These are phyloP conservation scores for Aldabrachelys gigantea DNA, from an alignment of 2,113 vertebrate genomes.

Conservation along the genomic window DNA sequence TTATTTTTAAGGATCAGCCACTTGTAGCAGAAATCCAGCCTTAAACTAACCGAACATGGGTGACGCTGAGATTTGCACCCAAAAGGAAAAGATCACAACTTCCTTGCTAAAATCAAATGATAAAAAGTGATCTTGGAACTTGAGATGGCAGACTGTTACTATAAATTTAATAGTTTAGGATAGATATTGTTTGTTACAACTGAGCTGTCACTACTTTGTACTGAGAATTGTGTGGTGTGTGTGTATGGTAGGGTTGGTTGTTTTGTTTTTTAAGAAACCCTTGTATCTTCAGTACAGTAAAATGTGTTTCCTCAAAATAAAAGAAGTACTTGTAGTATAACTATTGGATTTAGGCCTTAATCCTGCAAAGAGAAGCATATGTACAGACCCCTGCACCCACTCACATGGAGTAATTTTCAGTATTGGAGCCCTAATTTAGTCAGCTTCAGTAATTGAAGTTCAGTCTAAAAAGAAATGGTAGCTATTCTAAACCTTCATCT, in stretches of 20 bases:
- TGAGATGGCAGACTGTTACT: not conserved
- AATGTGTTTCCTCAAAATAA: not conserved
- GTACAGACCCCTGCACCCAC: not conserved
- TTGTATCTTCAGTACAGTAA: not conserved
- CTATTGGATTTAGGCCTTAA: not conserved
- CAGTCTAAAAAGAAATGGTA: not conserved
- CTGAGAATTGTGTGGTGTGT: not conserved
- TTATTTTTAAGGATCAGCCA: not conserved
- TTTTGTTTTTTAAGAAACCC: no score
- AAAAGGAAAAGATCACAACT: not conserved
- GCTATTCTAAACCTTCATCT: not conserved
- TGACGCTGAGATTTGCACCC: not conserved
- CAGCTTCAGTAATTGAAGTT: not conserved
- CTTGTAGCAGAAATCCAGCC: not conserved
- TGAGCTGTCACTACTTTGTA: not conserved
- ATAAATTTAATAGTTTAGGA: not conserved
- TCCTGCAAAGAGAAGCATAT: not conserved
- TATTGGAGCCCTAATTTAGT: rapidly evolving
- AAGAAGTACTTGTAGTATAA: rapidly evolving
- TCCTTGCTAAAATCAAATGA: not conserved
- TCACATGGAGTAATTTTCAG: not conserved
- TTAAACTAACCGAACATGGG: not conserved
- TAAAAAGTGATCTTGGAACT: not conserved
- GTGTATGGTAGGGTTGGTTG: not conserved
- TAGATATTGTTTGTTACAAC: not conserved